Percentiles rank a stretch among this genome's conserved stretches.
These are phyloP conservation scores for Takifugu ocellatus DNA, from an alignment of 2,797 vertebrate species.

Conservation along the genomic window DNA sequence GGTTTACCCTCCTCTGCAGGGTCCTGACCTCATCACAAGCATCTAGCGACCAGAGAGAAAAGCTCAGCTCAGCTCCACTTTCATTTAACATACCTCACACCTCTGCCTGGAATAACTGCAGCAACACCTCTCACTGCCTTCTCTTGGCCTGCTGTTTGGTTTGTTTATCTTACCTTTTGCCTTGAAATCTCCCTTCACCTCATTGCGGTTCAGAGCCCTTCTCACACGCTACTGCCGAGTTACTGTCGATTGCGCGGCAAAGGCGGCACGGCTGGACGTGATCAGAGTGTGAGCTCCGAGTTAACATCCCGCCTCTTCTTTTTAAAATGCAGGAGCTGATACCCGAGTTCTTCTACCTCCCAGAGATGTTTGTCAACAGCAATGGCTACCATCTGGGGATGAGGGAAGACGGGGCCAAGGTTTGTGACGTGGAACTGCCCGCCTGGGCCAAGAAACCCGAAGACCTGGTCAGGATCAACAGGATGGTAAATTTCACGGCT, in stretches of 20 bases:
- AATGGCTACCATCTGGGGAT: slow-evolving; percentile 90
- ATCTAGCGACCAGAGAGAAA: slow-evolving; percentile 51
- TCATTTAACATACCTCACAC: slow-evolving; percentile 69
- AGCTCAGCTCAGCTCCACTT: slow-evolving; percentile 53
- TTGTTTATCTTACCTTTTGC: slow-evolving; percentile 66
- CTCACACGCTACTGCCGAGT: background rate
- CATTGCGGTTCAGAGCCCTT: slow-evolving; percentile 22
- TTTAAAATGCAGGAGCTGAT: slow-evolving; percentile 83
- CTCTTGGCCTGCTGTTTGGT: slow-evolving; percentile 53
- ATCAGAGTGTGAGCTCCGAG: slow-evolving; percentile 8
- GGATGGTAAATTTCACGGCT: slow-evolving; percentile 83
- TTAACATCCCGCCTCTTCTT: slow-evolving; percentile 6
- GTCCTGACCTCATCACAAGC: slow-evolving; percentile 70
- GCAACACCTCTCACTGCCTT: slow-evolving; percentile 57
- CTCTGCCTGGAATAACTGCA: slow-evolving; percentile 66
- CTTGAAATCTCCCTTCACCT: slow-evolving; percentile 58
- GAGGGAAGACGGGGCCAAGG: slow-evolving; percentile 83
- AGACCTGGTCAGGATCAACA: slow-evolving; percentile 94
- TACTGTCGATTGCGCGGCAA: too few species aligned
- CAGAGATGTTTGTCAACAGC: slow-evolving; percentile 98
- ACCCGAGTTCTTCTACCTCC: slow-evolving; percentile 98
- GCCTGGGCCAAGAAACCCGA: slow-evolving; percentile 96
- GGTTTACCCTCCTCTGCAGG: slow-evolving; percentile 45
- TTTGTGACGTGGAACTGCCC: slow-evolving; percentile 91
- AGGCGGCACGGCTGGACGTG: background rate